phyloP scores from a whole-genome alignment of 92 coral and sea anemone genomes.

The Virgularia gustaviana region DNA sequence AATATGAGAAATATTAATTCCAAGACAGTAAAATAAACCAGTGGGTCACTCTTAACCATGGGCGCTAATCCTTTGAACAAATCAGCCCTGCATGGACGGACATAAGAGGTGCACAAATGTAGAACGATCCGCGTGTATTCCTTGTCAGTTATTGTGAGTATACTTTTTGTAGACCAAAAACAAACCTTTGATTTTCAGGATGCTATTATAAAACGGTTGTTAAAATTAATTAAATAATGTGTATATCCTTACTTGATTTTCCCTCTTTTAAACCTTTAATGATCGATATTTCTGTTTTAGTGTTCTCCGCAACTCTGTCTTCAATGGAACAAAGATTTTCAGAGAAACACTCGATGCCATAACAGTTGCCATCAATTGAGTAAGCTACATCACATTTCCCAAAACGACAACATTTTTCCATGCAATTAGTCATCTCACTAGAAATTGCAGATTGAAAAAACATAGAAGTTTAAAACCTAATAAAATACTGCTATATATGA shows the following conservation, averaged over 20 bases:
- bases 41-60: no score
- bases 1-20: no score
- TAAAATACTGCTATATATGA: no score
- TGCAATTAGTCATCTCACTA: conserved; percentile 76
- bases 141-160: no score
- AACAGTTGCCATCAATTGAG: conserved; percentile 88
- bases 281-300: conserved; percentile 28
- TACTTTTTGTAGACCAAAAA: no score
- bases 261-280: background rate
- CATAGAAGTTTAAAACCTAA: no score
- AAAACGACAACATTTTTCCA: conserved; percentile 79
- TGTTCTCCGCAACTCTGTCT: conserved; percentile 38
- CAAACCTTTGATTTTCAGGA: background rate
- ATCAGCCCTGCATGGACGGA: no score
- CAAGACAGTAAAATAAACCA: no score
- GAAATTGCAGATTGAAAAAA: no score
- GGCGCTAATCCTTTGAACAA: no score
- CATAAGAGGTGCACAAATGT: no score
- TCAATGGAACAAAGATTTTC: conserved; percentile 67
- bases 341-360: conserved; percentile 76
- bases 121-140: no score
- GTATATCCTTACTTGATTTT: conserved; percentile 9
- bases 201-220: background rate
- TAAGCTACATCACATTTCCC: conserved; percentile 86
- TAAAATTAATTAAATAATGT: background rate